A percentile compares a stretch with the other conserved stretches of the same genome.
phyloP scores from a whole-genome alignment of 2,888 invertebrate species.

The Xanthorhoe designata region DNA sequence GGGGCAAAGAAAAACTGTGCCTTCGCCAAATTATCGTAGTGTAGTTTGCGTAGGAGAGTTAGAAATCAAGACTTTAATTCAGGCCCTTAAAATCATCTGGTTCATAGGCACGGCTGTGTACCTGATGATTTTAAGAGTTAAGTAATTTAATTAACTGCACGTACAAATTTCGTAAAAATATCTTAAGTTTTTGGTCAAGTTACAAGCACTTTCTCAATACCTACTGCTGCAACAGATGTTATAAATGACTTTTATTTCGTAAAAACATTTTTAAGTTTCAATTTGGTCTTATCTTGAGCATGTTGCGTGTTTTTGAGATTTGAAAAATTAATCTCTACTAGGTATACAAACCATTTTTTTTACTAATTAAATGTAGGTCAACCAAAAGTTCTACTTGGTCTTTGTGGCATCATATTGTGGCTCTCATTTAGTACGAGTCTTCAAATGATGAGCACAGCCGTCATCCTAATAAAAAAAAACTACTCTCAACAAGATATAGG shows the following conservation, averaged over 20 bases:
- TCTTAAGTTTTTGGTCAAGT: neutral
- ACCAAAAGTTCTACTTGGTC: too few relatives aligned
- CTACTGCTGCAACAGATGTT: constrained; percentile 7
- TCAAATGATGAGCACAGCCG: neutral
- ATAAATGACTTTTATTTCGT: neutral
- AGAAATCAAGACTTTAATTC: too few relatives aligned
- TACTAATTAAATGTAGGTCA: too few relatives aligned
- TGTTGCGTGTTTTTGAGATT: neutral
- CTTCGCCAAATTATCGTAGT: neutral
- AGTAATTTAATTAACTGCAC: too few relatives aligned
- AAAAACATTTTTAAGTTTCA: constrained; percentile 3
- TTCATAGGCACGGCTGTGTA: too few relatives aligned
- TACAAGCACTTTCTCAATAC: constrained; percentile 11
- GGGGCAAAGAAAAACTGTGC: neutral
- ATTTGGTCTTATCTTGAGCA: constrained; percentile 2
- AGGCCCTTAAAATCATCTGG: too few relatives aligned
- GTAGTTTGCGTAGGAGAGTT: neutral
- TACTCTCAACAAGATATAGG: constrained; percentile 22
- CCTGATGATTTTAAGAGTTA: too few relatives aligned
- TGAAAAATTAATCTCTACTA: too few relatives aligned
- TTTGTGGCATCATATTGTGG: neutral
- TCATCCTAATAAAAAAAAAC: constrained; percentile 15
- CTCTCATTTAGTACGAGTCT: neutral
- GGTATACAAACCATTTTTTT: too few relatives aligned
- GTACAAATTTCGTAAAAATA: neutral